These are phyloP conservation scores for Hippocampus mohnikei DNA, from an alignment of 2,113 vertebrate genomes.

Conservation along the genomic window DNA sequence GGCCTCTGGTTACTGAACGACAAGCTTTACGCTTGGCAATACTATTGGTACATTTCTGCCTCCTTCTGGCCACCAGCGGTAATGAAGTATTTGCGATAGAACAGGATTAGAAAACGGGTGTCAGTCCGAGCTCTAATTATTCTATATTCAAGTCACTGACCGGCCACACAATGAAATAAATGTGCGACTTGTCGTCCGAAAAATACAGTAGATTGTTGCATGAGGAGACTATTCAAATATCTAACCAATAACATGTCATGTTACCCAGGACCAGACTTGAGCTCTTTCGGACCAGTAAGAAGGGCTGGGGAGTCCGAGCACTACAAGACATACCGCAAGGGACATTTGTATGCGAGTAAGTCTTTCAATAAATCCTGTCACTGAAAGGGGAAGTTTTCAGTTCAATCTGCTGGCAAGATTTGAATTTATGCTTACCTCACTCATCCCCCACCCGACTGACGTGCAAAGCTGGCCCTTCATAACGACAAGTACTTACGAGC, in stretches of 20 bases:
- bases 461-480: neutral
- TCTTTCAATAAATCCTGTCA: constrained; percentile 24
- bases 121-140: no score
- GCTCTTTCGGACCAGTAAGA: constrained; percentile 86
- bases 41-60: no score
- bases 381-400: neutral
- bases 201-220: neutral
- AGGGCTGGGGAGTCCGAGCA: constrained; percentile 93
- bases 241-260: neutral
- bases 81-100: no score
- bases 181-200: no score
- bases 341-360: constrained; percentile 96
- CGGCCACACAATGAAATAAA: no score
- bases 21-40: no score
- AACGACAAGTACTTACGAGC: no score
- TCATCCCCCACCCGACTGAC: neutral
- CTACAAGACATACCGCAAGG: constrained; percentile 90
- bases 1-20: no score
- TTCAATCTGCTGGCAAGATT: neutral
- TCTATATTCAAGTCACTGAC: no score
- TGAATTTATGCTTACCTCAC: neutral
- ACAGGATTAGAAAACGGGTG: no score
- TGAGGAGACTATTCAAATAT: neutral
- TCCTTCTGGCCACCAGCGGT: no score
- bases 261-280: constrained; percentile 82